Conservation (phyloP, 2,888 invertebrate genomes). For the Brenthis hecate region DNA sequence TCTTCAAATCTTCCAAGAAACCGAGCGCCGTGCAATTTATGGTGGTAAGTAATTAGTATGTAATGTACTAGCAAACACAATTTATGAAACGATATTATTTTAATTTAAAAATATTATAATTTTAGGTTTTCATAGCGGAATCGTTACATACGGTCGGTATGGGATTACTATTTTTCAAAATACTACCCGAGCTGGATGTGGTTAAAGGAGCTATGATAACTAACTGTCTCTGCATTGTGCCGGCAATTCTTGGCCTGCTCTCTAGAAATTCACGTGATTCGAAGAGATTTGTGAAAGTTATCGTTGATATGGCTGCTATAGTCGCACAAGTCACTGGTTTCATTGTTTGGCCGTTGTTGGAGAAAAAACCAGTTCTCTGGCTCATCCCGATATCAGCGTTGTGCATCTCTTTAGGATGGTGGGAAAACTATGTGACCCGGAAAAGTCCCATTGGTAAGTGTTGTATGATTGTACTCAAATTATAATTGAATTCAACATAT, state of each 20-base stretch:
- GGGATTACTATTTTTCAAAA: conserved; percentile 91
- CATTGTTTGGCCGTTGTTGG: conserved; percentile 94
- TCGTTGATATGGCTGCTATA: conserved; percentile 92
- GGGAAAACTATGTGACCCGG: conserved; percentile 97
- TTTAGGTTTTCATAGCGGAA: conserved; percentile 90
- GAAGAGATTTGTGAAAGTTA: conserved; percentile 88
- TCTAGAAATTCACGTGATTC: conserved; percentile 92
- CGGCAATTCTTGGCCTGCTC: conserved; percentile 88
- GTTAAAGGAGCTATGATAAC: conserved; percentile 98
- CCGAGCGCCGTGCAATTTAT: conserved; percentile 83
- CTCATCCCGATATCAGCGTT: conserved; percentile 92
- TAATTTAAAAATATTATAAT: conserved; percentile 33
- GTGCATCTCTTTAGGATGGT: conserved; percentile 96
- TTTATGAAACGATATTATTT: neutral
- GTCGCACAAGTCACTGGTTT: conserved; percentile 95
- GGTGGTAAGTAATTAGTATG: conserved; percentile 66
- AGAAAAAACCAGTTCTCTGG: conserved; percentile 89
- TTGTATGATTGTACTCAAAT: neutral
- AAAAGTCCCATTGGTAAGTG: conserved; percentile 89
- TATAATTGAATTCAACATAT: neutral
- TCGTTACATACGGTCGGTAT: conserved; percentile 94
- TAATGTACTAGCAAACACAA: too few species aligned
- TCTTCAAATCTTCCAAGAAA: conserved; percentile 93
- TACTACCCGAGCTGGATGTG: conserved; percentile 95
- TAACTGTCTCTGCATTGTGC: conserved; percentile 96